phyloP scores from a whole-genome alignment of 1,140 invertebrate species.

The Ephestia elutella region DNA sequence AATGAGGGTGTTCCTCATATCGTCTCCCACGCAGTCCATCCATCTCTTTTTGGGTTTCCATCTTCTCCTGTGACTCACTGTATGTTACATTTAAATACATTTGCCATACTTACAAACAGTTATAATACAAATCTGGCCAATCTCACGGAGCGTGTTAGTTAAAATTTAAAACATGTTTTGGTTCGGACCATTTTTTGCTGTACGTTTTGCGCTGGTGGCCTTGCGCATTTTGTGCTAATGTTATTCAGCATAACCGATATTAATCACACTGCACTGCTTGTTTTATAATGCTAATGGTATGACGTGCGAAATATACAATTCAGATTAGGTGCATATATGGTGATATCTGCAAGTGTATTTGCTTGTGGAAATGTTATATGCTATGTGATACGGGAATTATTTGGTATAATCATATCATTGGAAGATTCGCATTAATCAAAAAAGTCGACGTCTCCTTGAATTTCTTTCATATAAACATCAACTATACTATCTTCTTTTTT shows the following conservation, averaged over 20 bases:
- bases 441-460: too few species aligned
- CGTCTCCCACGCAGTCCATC: too few species aligned
- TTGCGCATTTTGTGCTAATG: constrained; percentile 1
- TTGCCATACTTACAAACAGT: not conserved
- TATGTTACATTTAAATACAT: too few species aligned
- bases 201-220: not conserved
- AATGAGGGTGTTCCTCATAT: too few species aligned
- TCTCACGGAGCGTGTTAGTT: not conserved
- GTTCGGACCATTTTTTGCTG: not conserved
- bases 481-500: too few species aligned
- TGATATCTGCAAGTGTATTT: not conserved
- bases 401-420: too few species aligned
- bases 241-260: not conserved
- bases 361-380: not conserved
- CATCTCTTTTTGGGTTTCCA: too few species aligned
- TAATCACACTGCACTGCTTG: not conserved
- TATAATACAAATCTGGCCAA: not conserved
- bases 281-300: constrained; percentile 1
- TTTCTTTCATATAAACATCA: too few species aligned
- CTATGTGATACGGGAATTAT: not conserved
- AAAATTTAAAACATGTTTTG: not conserved
- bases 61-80: too few species aligned
- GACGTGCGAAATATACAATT: not conserved
- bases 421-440: too few species aligned
- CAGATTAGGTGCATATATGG: not conserved